Percentiles rank a stretch among this genome's conserved stretches.
These are phyloP conservation scores for Epizoanthus illoricatus DNA, from an alignment of 92 coral and sea anemone genomes.

Conservation along the genomic window DNA sequence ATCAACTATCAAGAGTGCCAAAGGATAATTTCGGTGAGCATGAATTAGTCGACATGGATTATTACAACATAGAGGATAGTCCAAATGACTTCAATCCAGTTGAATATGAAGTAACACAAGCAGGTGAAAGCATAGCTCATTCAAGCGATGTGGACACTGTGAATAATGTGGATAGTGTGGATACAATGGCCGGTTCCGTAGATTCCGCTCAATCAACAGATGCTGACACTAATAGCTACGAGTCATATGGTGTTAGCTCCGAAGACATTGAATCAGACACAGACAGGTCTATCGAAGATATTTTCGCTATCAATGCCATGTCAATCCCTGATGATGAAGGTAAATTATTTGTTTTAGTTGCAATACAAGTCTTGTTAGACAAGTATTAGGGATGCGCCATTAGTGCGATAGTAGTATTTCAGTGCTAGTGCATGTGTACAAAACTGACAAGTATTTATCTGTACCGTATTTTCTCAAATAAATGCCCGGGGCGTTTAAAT, in stretches of 20 bases:
- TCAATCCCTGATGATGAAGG: slow-evolving; percentile 14
- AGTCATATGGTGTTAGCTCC: background rate
- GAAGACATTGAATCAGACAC: slow-evolving; percentile 1
- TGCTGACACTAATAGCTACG: background rate
- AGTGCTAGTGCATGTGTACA: too few species aligned
- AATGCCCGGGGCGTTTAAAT: too few species aligned
- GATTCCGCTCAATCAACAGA: background rate
- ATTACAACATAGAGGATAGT: background rate
- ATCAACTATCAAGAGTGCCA: background rate
- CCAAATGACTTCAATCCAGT: background rate
- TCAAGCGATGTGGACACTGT: background rate
- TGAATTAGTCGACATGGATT: background rate
- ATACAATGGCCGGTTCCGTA: too few species aligned
- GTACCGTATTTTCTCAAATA: too few species aligned
- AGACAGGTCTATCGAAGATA: background rate
- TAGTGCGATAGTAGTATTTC: too few species aligned
- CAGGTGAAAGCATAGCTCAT: background rate
- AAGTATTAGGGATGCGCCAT: too few species aligned
- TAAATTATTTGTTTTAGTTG: background rate
- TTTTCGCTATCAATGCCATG: background rate
- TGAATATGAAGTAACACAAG: background rate
- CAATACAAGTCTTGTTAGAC: too few species aligned
- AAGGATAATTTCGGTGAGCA: background rate
- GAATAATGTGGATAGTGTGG: too few species aligned
- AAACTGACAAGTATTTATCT: too few species aligned